phyloP scores from a whole-genome alignment of 2,113 vertebrate genomes.

The Chrysemys picta region DNA sequence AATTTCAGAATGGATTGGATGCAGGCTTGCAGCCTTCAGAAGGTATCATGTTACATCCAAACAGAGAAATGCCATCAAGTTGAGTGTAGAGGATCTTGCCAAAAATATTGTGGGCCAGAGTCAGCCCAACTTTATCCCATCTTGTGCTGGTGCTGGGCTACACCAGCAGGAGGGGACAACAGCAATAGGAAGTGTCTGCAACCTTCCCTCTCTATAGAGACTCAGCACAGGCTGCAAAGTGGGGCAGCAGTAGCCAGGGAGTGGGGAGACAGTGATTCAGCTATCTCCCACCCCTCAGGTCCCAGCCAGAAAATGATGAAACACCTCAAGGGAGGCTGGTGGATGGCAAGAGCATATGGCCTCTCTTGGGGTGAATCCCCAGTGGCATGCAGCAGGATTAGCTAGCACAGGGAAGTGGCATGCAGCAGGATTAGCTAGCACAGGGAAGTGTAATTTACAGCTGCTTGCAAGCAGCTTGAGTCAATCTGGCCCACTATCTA shows the following conservation, averaged over 20 bases:
- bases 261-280: not conserved
- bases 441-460: not conserved
- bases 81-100: not conserved
- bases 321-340: not conserved
- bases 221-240: fast-evolving
- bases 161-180: not conserved
- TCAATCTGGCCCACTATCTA: conserved; percentile 4
- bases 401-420: not conserved
- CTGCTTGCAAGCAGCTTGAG: not conserved
- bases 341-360: not conserved
- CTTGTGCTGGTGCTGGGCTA: not conserved
- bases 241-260: not conserved
- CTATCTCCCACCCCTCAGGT: not conserved
- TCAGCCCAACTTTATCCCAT: not conserved
- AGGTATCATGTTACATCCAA: not conserved
- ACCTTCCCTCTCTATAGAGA: not conserved
- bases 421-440: not conserved
- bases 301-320: not conserved
- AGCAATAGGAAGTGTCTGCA: not conserved
- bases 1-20: not conserved
- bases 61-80: not conserved
- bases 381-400: not conserved
- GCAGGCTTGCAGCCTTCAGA: no score
- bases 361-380: not conserved
- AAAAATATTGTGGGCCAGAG: not conserved